Conservation (phyloP, 2,113 vertebrate genomes). For the Ptilorrhoa leucosticta region DNA sequence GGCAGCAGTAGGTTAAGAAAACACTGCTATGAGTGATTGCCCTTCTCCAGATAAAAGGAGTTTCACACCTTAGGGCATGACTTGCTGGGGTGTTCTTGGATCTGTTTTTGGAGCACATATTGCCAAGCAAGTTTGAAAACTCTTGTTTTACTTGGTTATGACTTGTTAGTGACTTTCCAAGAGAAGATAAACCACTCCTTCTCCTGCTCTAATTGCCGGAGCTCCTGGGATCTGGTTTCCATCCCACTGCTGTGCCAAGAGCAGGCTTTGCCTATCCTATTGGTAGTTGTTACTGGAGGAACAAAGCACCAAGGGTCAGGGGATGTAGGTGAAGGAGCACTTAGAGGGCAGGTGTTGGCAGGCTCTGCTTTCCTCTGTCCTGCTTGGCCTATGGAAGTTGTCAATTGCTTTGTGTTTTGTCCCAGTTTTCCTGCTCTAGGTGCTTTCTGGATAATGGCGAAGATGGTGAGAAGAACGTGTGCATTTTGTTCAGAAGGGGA, state of each 20-base stretch:
- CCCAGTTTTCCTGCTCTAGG: not conserved
- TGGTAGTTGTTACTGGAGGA: not conserved
- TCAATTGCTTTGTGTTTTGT: not conserved
- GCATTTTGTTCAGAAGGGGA: conserved; percentile 57
- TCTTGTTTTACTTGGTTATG: not conserved
- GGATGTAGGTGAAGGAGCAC: not conserved
- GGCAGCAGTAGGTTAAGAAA: not conserved
- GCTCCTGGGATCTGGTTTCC: not conserved
- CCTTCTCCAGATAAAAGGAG: not conserved
- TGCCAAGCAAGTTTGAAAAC: not conserved
- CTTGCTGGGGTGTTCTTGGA: not conserved
- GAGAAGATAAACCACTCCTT: not conserved
- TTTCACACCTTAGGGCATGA: not conserved
- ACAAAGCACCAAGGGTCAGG: not conserved
- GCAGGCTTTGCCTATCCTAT: not conserved
- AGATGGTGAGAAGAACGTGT: conserved; percentile 69
- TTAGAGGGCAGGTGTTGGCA: not conserved
- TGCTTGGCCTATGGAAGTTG: not conserved
- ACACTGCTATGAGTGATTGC: not conserved
- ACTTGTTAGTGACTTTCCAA: not conserved
- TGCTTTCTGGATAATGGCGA: conserved; percentile 54
- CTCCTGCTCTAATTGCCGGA: not conserved
- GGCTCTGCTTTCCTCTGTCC: not conserved
- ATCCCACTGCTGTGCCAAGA: not conserved
- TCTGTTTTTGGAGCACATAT: not conserved